Percentiles rank a stretch among this genome's conserved stretches.
Evolutionary conservation across 2,113 vertebrate species (phyloP).

Genomic region (Periophthalmodon schlosseri): DNA sequence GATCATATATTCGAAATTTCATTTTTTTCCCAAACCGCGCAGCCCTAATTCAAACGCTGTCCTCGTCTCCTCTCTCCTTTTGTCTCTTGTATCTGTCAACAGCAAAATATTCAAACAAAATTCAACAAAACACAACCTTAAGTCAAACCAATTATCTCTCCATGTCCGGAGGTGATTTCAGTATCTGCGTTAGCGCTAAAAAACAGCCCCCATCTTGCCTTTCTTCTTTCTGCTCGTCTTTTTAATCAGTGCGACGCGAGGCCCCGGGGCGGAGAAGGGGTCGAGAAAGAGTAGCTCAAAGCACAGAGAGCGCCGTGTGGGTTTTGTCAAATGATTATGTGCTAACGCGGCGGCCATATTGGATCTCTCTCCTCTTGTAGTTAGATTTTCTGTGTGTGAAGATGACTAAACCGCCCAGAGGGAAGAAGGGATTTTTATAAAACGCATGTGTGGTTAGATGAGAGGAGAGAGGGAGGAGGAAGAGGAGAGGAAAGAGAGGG

Average conservation of each 20-base stretch:
- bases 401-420: conserved; percentile 52
- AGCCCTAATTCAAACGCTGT: no score
- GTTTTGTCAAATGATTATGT: conserved; percentile 12
- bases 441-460: conserved; percentile 51
- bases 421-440: conserved; percentile 50
- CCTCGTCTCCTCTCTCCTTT: no score
- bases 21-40: no score
- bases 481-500: conserved; percentile 25
- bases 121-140: no score
- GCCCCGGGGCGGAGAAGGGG: background rate
- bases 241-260: conserved; percentile 8
- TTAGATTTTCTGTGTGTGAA: conserved; percentile 35
- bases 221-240: background rate
- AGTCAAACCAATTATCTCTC: no score
- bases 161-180: background rate
- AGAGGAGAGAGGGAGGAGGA: conserved; percentile 43
- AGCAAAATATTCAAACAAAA: no score
- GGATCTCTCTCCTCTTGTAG: conserved; percentile 28
- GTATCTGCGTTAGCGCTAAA: conserved; percentile 10
- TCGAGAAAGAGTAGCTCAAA: background rate
- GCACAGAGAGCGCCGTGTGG: conserved; percentile 13
- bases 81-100: no score
- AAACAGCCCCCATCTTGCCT: background rate
- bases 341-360: conserved; percentile 15
- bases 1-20: no score